Base-by-base conservation (phyloP, 2,797 vertebrate species). In the Merluccius polli region DNA sequence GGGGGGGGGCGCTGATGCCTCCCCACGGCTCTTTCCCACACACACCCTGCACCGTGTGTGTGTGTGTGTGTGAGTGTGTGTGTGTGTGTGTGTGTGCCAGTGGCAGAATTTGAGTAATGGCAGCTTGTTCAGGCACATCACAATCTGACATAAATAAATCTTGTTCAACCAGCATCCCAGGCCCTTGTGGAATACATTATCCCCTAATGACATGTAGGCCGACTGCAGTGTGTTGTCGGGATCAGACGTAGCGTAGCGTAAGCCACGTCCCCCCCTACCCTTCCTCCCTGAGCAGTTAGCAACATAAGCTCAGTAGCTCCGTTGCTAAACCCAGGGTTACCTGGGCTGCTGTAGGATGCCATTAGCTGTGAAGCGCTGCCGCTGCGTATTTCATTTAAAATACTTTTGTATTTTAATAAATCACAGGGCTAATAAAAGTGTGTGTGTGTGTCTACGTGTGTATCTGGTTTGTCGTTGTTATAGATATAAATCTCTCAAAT, bases 41-140 rank as follows among this genome's bases (percentile, higher is more conserved):
- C 33, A 35, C 13, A 44, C 44, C 33, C 33, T 3, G 33, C 3
- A 15, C 38, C 13, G 11, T 44, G 38, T 44, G 12, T 15, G 11
- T 48, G 44, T 48, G 44, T 18, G 38, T 41, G 38, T 48, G 44
- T 48, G 1, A 16, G 15, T 48, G 41, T 48, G 41, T 48, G 41
- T 48, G 41, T 48, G 41, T 48, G 41, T 48, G 41, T 48, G 41
- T 48, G 41, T 41, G 41, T 48, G 41, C 18, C 33, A 35, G 41
- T 13, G 41, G 52, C 0, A 24, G n/a, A 21, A 76, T 74, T 79
- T 71, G 29, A 78, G 68, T 77, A 7, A 76, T 73, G 68, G 73
- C 81, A 76, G 36, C 21, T 63, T 35, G 15, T 13, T 29, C n/a
- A 74, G 11, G 7, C 36, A 59, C 70, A 70, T 9, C 31, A 71